Evolutionary conservation across 2,888 invertebrate species (phyloP), one percentile per base, ranked within the genome.

Genomic region (Phengaris alcon): DNA sequence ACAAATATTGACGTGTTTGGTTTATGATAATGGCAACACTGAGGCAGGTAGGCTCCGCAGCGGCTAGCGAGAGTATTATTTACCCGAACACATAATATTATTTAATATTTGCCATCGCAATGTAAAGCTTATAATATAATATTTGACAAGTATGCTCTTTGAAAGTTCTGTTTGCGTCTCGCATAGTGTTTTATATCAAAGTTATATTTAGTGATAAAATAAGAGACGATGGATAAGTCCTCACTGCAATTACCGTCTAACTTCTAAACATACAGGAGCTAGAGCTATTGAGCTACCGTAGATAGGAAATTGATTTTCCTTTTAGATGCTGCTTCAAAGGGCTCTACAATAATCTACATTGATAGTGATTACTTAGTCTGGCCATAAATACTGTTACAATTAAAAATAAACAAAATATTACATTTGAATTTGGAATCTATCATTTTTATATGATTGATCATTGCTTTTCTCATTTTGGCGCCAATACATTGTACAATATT

Each of bases 1-100:
- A 87, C 89, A 93, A 94, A 94, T 93, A 94, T 93, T 94, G 91
- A 91, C 90, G 86, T 94, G 90, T 94, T 94, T 93, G 93, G 92
- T 91, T 93, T 93, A 93, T 91, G 93, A 93, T 93, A 94, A 93
- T 94, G 88, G 93, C 90, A 93, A 91, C 92, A 91, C 88, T 87
- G 90, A 87, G 87, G 83, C 90, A 90, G 90, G 90, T 89, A 90
- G 83, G 85, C 85, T 79, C 80, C 78, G 78, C 81, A 79, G 83
- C 82, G 83, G 86, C 91, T 89, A 91, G 89, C 89, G 88, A 90
- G 91, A 87, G 84, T 88, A 89, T 89, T 91, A 91, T 92, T 90
- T 90, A 88, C 87, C 86, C 83, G 88, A 84, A 89, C 86, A 91
- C 90, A 91, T 87, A 91, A 90, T 90, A 91, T 91, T 90, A 91